Evolutionary conservation across 2,888 invertebrate species (phyloP).

Genomic region (Heliconius ismenius): DNA sequence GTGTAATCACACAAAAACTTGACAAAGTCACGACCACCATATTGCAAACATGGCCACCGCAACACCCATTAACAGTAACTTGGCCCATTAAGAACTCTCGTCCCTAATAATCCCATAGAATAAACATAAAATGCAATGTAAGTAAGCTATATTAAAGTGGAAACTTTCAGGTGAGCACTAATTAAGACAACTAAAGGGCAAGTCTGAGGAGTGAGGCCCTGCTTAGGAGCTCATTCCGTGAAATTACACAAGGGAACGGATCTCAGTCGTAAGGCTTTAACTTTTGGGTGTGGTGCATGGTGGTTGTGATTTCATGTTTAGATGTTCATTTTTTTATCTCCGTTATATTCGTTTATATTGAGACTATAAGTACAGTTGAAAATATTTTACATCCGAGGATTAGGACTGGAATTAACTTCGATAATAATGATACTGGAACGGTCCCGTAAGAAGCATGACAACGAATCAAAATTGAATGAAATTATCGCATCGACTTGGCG

Average conservation of each 20-base stretch:
- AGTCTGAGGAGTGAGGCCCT: constrained; percentile 64
- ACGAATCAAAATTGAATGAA: too few relatives aligned
- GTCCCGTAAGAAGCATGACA: too few relatives aligned
- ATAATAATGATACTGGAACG: too few relatives aligned
- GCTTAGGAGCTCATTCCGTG: constrained; percentile 75
- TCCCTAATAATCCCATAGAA: constrained; percentile 34
- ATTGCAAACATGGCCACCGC: neutral
- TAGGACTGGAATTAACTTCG: too few relatives aligned
- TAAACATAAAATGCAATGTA: constrained; percentile 43
- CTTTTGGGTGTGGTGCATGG: constrained; percentile 47
- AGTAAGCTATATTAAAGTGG: constrained; percentile 45
- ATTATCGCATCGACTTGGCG: too few relatives aligned
- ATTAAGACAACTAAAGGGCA: constrained; percentile 49
- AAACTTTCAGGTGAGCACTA: constrained; percentile 51
- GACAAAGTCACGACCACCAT: neutral
- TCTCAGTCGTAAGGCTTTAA: constrained; percentile 67
- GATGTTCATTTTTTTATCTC: neutral
- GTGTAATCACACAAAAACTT: neutral
- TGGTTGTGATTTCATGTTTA: neutral
- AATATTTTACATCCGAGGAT: too few relatives aligned
- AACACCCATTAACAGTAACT: constrained; percentile 25
- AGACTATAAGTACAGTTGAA: too few relatives aligned
- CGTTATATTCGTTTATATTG: too few relatives aligned
- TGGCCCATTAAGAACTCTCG: constrained; percentile 25
- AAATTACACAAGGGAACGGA: constrained; percentile 73